phyloP scores from a whole-genome alignment of 2,113 vertebrate genomes.

The Rhinolophus ferrumequinum region DNA sequence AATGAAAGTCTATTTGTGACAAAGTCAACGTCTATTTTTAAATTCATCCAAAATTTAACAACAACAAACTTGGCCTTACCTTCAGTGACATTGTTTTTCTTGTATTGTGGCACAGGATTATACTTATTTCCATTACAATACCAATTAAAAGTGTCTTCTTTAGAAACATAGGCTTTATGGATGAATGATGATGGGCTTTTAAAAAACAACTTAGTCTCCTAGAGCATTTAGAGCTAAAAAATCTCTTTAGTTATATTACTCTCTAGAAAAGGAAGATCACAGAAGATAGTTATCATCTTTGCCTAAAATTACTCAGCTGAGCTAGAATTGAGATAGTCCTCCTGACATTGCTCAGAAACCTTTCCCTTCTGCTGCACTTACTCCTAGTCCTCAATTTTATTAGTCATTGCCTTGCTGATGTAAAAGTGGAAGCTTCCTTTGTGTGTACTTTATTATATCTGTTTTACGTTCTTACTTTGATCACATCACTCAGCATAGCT shows the following conservation, averaged over 20 bases:
- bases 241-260: background rate
- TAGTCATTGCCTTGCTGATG: constrained; percentile 59
- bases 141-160: background rate
- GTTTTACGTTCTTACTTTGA: background rate
- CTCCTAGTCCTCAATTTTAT: background rate
- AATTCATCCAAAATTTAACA: background rate
- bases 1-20: background rate
- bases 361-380: background rate
- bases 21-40: background rate
- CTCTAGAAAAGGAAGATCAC: background rate
- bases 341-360: background rate
- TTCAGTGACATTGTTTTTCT: background rate
- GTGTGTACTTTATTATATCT: background rate
- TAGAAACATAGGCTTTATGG: background rate
- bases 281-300: background rate
- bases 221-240: background rate
- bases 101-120: background rate
- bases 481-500: background rate
- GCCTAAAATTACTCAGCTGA: background rate
- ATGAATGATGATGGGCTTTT: background rate
- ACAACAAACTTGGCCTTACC: background rate
- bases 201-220: background rate
- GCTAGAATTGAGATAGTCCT: background rate
- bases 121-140: background rate
- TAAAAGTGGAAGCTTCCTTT: constrained; percentile 54